Conservation (phyloP, 1,140 invertebrate genomes). For the Chymomyza costata region DNA sequence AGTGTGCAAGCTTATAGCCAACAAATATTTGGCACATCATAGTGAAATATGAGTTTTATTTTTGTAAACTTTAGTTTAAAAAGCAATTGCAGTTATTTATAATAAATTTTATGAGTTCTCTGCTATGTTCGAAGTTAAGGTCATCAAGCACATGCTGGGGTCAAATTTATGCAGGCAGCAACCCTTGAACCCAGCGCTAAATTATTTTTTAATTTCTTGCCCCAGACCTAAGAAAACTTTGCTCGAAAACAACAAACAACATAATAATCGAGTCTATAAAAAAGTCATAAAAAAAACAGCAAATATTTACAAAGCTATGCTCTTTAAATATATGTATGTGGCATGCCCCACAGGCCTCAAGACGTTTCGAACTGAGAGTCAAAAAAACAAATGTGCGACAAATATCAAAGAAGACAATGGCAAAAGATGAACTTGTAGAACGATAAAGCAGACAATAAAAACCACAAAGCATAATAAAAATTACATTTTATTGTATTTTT, state of each 20-base stretch:
- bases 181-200: conserved; percentile 54
- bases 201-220: conserved; percentile 68
- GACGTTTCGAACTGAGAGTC: background rate
- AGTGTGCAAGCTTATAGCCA: no score
- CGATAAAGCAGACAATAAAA: conserved; percentile 72
- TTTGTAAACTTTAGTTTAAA: no score
- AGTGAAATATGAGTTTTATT: no score
- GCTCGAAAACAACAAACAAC: conserved; percentile 60
- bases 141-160: conserved; percentile 59
- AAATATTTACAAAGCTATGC: conserved; percentile 55
- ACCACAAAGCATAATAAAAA: conserved; percentile 71
- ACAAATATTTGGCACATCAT: no score
- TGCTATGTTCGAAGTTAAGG: no score
- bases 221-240: conserved; percentile 47
- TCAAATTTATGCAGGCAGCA: conserved; percentile 57
- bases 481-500: conserved; percentile 73
- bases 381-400: conserved; percentile 57
- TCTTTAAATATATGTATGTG: conserved; percentile 30
- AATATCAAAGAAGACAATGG: conserved; percentile 63
- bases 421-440: conserved; percentile 51
- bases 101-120: no score
- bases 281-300: conserved; percentile 63
- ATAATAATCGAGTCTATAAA: conserved; percentile 74
- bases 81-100: no score
- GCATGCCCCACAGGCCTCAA: conserved; percentile 24